phyloP scores from a whole-genome alignment of 1,140 invertebrate species.

The Episyrphus balteatus region DNA sequence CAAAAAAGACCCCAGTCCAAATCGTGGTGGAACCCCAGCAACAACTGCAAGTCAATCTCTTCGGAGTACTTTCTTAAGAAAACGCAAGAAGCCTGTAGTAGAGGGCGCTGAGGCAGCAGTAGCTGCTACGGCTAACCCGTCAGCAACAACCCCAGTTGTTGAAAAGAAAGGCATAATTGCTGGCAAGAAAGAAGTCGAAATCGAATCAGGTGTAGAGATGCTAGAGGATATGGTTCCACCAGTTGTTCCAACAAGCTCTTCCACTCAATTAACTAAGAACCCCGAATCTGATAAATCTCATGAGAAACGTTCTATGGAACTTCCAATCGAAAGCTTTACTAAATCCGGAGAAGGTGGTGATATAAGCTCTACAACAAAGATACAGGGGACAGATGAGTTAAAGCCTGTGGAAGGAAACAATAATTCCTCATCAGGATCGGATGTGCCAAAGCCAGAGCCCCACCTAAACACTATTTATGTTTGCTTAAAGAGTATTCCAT shows the following conservation, averaged over 20 bases:
- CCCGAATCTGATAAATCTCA: too few species aligned
- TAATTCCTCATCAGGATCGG: too few species aligned
- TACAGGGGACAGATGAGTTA: background rate
- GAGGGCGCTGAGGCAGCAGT: background rate
- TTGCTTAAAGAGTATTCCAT: too few species aligned
- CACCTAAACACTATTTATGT: too few species aligned
- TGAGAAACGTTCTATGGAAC: background rate
- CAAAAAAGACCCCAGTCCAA: conserved; percentile 5
- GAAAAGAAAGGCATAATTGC: conserved; percentile 19
- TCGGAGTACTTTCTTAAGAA: conserved; percentile 2
- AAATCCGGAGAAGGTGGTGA: background rate
- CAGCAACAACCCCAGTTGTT: background rate
- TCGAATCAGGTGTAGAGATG: conserved; percentile 32
- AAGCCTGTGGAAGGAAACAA: background rate
- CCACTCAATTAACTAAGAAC: too few species aligned
- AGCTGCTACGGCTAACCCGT: background rate
- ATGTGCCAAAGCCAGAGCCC: too few species aligned
- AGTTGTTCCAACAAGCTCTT: background rate
- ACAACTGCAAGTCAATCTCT: background rate
- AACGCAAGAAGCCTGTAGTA: conserved; percentile 5
- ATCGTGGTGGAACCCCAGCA: background rate
- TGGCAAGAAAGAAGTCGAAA: conserved; percentile 30
- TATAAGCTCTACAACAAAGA: background rate
- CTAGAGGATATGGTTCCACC: conserved; percentile 24
- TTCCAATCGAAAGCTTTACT: background rate